phyloP scores from a whole-genome alignment of 1,140 invertebrate genomes.

The Polyergus mexicanus region DNA sequence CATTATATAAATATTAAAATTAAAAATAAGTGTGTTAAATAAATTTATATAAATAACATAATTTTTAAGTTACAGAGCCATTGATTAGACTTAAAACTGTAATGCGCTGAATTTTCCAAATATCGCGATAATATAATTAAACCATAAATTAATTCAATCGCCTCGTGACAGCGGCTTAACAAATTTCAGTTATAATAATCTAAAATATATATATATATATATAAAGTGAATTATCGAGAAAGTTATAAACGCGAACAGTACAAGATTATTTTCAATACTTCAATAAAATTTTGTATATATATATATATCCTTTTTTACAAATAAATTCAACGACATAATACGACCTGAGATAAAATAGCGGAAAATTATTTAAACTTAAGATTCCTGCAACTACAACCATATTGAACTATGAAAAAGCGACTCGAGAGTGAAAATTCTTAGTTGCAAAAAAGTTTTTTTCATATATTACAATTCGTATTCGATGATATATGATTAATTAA shows the following conservation, averaged over 20 bases:
- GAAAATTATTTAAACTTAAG: too few relatives aligned
- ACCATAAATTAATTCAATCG: too few relatives aligned
- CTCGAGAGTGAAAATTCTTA: too few relatives aligned
- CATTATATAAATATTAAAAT: too few relatives aligned
- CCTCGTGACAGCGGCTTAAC: background rate
- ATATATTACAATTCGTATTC: too few relatives aligned
- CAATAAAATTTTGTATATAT: background rate
- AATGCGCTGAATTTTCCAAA: background rate
- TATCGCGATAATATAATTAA: too few relatives aligned
- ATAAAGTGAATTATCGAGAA: background rate
- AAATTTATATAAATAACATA: constrained; percentile 13
- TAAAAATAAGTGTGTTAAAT: background rate
- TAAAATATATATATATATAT: background rate
- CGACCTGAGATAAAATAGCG: too few relatives aligned
- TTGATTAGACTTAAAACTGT: background rate
- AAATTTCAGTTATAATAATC: background rate
- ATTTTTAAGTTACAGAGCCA: background rate
- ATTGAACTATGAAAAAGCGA: too few relatives aligned
- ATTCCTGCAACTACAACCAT: too few relatives aligned
- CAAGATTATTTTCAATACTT: background rate
- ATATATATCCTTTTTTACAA: background rate
- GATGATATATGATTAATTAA: too few relatives aligned
- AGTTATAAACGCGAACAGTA: background rate
- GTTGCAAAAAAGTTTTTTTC: too few relatives aligned
- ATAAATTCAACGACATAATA: too few relatives aligned